Evolutionary conservation across 2,797 vertebrate genomes (phyloP), one percentile per base, ranked within the genome.

Genomic region (Bufotes viridis): DNA sequence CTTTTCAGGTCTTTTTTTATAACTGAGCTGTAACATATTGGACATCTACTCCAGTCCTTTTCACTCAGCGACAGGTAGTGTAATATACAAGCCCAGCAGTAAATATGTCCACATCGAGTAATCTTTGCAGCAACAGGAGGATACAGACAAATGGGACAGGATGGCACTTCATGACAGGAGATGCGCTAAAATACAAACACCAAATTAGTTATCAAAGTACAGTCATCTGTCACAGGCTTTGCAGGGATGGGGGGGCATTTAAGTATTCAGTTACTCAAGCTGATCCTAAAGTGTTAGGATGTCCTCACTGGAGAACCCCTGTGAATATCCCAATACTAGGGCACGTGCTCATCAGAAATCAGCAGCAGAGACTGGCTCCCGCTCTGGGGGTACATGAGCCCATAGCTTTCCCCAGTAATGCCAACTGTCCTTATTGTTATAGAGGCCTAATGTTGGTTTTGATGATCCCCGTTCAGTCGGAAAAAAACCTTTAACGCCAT

Each of bases 81-180:
- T 92, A 99, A 95, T 94, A 99, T 99, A 93, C 98, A 99, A 0
- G 98, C 96, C 98, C 98, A 99, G 92, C 98, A 99, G 91, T 98
- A 99, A 93, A 99, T 99, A 92, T 99, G 98, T 78, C 98, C 98
- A 55, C 98, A 99, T 76, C 96, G 97, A 0, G 98, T 99, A 93
- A 99, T 99, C 94, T 97, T 98, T 61, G 98, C 98, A 29, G 97
- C 97, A 2, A 98, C 93, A 0, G 98, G 98, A 67, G 98, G 97
- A 91, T 98, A 99, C 85, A 99, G 96, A 94, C 98, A 99, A 92
- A 99, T 99, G 14, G 98, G 98, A 92, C 98, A 99, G 15, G 98
- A 99, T 42, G 98, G 98, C 92, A 99, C 97, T 94, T 99, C 98
- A 76, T 99, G 98, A 95, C 98, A 99, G 94, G 97, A 97, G 89